These are phyloP conservation scores for Eucriotettix oculatus DNA, from an alignment of 2,888 invertebrate species.

Conservation along the genomic window DNA sequence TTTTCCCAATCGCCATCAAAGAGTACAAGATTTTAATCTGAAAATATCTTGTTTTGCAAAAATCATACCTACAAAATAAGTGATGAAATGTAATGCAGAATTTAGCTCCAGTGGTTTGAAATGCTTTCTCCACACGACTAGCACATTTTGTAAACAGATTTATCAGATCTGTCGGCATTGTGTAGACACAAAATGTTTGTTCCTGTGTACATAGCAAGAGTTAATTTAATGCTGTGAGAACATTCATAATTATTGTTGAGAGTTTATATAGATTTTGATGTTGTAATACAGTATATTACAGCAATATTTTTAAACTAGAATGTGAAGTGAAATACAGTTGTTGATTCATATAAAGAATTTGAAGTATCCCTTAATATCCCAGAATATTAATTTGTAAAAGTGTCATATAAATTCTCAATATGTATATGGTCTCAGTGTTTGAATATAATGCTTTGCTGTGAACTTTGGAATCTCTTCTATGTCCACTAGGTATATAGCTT, in stretches of 20 bases:
- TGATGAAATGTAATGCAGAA: background rate
- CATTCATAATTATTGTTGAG: too few species aligned
- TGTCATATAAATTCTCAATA: background rate
- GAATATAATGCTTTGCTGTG: too few species aligned
- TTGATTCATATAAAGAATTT: too few species aligned
- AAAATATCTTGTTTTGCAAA: too few species aligned
- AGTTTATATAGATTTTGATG: too few species aligned
- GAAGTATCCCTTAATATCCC: background rate
- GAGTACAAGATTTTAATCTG: background rate
- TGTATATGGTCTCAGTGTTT: too few species aligned
- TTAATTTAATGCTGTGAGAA: background rate
- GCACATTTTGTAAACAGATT: slow-evolving; percentile 12
- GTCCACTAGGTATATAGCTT: too few species aligned
- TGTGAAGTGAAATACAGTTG: too few species aligned
- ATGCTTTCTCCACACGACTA: background rate
- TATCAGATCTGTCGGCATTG: slow-evolving; percentile 10
- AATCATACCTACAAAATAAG: too few species aligned
- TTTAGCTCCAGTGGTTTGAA: background rate
- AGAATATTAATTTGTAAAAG: background rate
- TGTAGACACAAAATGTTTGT: slow-evolving; percentile 2
- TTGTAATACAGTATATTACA: too few species aligned
- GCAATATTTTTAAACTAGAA: too few species aligned
- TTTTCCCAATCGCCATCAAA: background rate
- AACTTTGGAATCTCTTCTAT: too few species aligned
- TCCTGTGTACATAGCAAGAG: background rate